Evolutionary conservation across 1,140 invertebrate genomes (phyloP).

Genomic region (Zaprionus ghesquierei): DNA sequence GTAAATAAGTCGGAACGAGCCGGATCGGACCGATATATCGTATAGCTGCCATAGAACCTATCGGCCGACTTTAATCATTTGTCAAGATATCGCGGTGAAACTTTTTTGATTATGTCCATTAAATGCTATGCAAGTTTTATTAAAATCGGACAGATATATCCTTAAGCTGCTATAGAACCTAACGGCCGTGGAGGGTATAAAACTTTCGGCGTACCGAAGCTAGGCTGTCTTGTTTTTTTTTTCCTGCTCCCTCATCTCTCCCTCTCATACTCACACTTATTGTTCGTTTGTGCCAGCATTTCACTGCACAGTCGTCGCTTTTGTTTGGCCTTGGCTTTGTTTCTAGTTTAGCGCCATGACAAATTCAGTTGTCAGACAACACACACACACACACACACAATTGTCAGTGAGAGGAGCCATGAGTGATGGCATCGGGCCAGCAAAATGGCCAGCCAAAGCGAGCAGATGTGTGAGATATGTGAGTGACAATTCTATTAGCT

Average conservation of each 20-base stretch:
- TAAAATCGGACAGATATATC: too few species aligned
- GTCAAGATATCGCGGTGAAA: too few species aligned
- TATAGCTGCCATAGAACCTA: too few species aligned
- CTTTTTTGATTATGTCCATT: too few species aligned
- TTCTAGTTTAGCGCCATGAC: slow-evolving; percentile 68
- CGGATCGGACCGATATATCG: too few species aligned
- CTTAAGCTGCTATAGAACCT: too few species aligned
- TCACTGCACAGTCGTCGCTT: slow-evolving; percentile 35
- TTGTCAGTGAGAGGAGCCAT: slow-evolving; percentile 47
- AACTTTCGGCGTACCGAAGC: too few species aligned
- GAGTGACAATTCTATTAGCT: slow-evolving; percentile 76
- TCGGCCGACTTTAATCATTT: too few species aligned
- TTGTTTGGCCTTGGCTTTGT: slow-evolving; percentile 67
- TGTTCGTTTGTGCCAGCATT: neutral
- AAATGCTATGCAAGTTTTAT: too few species aligned
- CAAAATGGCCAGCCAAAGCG: slow-evolving; percentile 22
- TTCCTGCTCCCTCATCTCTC: neutral
- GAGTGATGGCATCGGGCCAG: slow-evolving; percentile 31
- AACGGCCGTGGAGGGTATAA: too few species aligned
- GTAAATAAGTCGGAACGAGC: too few species aligned
- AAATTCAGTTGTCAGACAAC: slow-evolving; percentile 76
- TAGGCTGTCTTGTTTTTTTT: neutral
- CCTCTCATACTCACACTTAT: neutral
- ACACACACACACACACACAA: slow-evolving; percentile 36
- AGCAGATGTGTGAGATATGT: slow-evolving; percentile 63